A percentile compares a stretch with the other conserved stretches of the same genome.
Evolutionary conservation across 2,888 invertebrate genomes (phyloP).

Genomic region (Caenorhabditis sp.): DNA sequence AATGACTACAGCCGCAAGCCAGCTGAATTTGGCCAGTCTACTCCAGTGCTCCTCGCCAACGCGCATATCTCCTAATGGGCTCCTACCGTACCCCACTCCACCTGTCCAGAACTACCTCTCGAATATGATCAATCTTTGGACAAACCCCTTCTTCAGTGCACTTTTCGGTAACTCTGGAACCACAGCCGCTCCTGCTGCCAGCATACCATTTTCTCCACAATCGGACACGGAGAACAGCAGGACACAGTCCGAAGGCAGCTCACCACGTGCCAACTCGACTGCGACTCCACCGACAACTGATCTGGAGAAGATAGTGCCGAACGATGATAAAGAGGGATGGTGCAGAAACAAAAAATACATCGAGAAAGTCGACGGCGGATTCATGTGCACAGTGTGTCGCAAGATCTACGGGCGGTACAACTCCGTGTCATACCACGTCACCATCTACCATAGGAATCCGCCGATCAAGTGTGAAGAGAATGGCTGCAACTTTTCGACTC

Average conservation of each 20-base stretch:
- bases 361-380: constrained; percentile 76
- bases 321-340: constrained; percentile 83
- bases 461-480: constrained; percentile 81
- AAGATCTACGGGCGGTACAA: constrained; percentile 83
- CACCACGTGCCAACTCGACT: constrained; percentile 57
- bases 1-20: constrained; percentile 17
- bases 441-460: constrained; percentile 83
- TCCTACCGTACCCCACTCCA: constrained; percentile 28
- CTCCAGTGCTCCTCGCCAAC: constrained; percentile 26
- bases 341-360: constrained; percentile 83
- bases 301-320: constrained; percentile 76
- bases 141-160: constrained; percentile 56
- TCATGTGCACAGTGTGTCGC: constrained; percentile 81
- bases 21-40: constrained; percentile 14
- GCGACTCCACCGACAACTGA: constrained; percentile 57
- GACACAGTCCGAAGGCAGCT: constrained; percentile 58
- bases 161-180: constrained; percentile 10
- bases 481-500: constrained; percentile 82
- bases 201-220: constrained; percentile 15
- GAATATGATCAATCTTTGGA: constrained; percentile 47
- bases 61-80: not conserved
- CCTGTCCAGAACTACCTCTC: constrained; percentile 46
- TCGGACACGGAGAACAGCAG: constrained; percentile 29
- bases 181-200: not conserved
- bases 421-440: constrained; percentile 83